Evolutionary conservation across 2,888 invertebrate species (phyloP).

Genomic region (Geophilus truncorum): DNA sequence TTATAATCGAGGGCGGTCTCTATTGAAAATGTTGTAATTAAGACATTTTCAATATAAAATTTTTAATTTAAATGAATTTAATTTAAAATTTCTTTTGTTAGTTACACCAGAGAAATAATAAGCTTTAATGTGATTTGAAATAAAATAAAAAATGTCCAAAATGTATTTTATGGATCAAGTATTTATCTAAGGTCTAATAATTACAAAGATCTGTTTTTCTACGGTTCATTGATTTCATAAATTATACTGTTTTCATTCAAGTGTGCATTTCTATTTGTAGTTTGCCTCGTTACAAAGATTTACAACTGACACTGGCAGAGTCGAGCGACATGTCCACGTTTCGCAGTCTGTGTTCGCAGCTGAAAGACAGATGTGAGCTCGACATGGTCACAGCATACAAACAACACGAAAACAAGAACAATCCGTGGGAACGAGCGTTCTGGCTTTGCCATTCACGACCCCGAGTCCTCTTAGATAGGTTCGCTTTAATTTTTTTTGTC

Average conservation of each 20-base stretch:
- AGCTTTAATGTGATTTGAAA: no score
- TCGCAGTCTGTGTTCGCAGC: not conserved
- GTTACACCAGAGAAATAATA: no score
- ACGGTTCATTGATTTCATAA: not conserved
- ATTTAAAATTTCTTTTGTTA: no score
- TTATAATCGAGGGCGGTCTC: no score
- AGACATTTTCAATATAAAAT: no score
- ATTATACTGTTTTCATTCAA: not conserved
- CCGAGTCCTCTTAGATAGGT: conserved; percentile 36
- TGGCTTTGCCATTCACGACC: conserved; percentile 40
- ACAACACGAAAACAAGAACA: not conserved
- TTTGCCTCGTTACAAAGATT: conserved; percentile 11
- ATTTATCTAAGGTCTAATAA: no score
- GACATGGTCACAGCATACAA: not conserved
- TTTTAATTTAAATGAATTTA: no score
- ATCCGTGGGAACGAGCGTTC: conserved; percentile 32
- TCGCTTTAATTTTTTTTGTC: conserved; percentile 14
- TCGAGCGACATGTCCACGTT: not conserved
- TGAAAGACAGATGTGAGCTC: not conserved
- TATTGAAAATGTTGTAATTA: no score
- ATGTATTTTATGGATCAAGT: no score
- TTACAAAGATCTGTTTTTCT: not conserved
- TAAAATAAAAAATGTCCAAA: no score
- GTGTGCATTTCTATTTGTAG: not conserved
- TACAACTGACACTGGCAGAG: not conserved